phyloP scores from a whole-genome alignment of 2,797 vertebrate species.

The Sebastes alutus region DNA sequence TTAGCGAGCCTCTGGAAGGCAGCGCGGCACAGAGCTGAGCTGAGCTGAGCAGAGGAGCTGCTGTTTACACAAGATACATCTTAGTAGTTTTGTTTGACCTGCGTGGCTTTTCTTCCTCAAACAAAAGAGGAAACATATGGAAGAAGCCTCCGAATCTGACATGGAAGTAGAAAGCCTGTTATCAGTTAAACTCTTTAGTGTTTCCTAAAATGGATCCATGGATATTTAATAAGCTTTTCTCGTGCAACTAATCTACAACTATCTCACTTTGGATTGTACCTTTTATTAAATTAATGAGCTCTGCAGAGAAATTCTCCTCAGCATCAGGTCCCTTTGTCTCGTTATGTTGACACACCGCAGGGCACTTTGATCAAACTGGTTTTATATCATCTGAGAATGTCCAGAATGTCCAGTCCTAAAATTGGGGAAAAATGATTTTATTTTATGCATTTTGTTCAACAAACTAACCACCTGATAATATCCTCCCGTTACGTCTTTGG shows the following conservation, averaged over 20 bases:
- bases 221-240: not conserved
- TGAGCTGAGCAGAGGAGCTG: not conserved
- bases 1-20: not conserved
- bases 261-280: not conserved
- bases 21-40: not conserved
- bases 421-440: not conserved
- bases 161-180: slow-evolving; percentile 8
- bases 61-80: slow-evolving; percentile 41
- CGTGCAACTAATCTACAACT: not conserved
- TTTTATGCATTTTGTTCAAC: not conserved
- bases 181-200: not conserved
- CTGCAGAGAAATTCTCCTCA: not conserved
- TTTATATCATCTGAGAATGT: not conserved
- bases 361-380: not conserved
- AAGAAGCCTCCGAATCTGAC: slow-evolving; percentile 1
- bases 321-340: too few relatives aligned
- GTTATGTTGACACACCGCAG: not conserved
- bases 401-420: not conserved
- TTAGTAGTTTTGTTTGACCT: slow-evolving; percentile 27
- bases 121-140: slow-evolving; percentile 44
- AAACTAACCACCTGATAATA: too few relatives aligned
- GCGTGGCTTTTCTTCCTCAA: slow-evolving; percentile 8
- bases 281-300: not conserved
- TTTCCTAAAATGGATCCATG: not conserved
- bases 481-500: too few relatives aligned